A percentile compares a stretch with the other conserved stretches of the same genome.
Conservation (phyloP, 53 echinoderm and acorn worm species). For the Crossaster papposus region DNA sequence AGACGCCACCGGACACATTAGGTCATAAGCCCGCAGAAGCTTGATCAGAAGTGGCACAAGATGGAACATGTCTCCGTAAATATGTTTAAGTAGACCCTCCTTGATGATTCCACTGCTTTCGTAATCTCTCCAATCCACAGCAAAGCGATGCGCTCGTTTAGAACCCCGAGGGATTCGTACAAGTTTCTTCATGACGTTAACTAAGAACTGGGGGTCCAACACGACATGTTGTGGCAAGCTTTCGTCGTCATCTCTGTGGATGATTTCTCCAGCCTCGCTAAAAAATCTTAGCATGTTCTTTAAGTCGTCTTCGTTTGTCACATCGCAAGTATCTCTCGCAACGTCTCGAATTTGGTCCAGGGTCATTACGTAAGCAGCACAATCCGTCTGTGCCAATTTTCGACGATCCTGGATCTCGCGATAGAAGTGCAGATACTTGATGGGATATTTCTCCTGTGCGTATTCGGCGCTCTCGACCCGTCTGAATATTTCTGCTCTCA, state of each 20-base stretch:
- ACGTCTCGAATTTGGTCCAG: neutral
- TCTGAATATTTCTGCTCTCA: constrained; percentile 46
- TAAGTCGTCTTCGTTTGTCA: neutral
- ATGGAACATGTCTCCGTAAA: constrained; percentile 6
- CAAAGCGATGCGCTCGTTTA: constrained; percentile 13
- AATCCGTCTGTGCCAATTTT: constrained; percentile 9
- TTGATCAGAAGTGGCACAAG: constrained; percentile 1
- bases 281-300: constrained; percentile 20
- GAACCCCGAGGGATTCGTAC: neutral
- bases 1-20: constrained; percentile 34
- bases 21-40: constrained; percentile 32
- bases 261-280: constrained; percentile 33
- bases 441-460: constrained; percentile 31
- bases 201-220: constrained; percentile 46
- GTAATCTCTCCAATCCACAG: constrained; percentile 28
- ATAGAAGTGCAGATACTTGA: constrained; percentile 40
- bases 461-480: constrained; percentile 7
- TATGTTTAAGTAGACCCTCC: constrained; percentile 5
- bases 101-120: constrained; percentile 26
- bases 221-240: constrained; percentile 25
- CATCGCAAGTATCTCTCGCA: neutral
- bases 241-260: constrained; percentile 23
- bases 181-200: constrained; percentile 25
- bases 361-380: constrained; percentile 12
- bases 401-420: constrained; percentile 13